Evolutionary conservation across 2,113 vertebrate species (phyloP).

Genomic region (Tinamus guttatus): DNA sequence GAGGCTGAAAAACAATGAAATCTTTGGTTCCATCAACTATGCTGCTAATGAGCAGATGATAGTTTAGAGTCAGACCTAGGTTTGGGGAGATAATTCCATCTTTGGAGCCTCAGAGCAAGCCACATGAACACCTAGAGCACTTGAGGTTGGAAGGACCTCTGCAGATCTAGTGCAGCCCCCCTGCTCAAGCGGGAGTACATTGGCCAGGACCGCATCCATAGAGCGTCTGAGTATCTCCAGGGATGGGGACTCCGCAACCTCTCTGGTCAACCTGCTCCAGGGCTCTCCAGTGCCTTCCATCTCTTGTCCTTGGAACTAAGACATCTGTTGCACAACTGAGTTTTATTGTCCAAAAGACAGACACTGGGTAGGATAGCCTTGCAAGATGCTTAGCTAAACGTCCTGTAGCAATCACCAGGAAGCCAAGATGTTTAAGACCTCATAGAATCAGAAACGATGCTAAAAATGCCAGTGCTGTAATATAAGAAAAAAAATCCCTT

Average conservation of each 20-base stretch:
- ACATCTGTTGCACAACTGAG: background rate
- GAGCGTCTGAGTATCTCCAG: no score
- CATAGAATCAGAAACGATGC: background rate
- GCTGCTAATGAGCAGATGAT: background rate
- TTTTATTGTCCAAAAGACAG: background rate
- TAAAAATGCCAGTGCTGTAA: background rate
- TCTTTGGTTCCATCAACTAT: background rate
- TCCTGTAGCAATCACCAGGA: background rate
- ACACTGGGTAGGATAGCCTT: background rate
- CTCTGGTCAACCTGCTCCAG: no score
- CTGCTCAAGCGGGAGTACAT: no score
- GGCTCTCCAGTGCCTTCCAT: background rate
- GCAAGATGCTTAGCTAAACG: background rate
- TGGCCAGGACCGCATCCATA: no score
- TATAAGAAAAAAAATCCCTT: background rate
- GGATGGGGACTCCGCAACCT: no score
- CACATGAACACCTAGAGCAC: no score
- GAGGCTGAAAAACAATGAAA: background rate
- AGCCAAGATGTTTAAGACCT: background rate
- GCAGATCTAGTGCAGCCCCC: no score
- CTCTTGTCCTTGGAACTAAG: fast-evolving
- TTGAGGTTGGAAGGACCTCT: no score
- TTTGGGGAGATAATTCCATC: background rate
- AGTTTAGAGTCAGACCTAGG: background rate
- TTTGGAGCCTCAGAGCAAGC: background rate